Base-by-base conservation (phyloP, 2,113 vertebrate species). In the Microtus ochrogaster region DNA sequence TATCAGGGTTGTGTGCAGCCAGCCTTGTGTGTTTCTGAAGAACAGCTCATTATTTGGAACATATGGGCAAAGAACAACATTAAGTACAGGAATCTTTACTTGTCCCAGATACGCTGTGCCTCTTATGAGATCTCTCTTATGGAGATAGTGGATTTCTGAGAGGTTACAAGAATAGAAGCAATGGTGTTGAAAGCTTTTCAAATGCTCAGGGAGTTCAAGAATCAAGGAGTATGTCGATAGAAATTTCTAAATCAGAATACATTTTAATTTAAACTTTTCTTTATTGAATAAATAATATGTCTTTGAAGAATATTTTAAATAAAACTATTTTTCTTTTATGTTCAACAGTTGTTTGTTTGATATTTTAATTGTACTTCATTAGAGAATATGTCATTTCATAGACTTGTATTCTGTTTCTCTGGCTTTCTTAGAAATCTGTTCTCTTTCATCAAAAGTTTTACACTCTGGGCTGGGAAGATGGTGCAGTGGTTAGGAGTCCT, bases 311-410 rank as follows among this genome's bases (percentile, higher is more conserved):
- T 39, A 92, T 47, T 74, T 58, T 55, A 93, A 92, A 9, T 81
- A 82, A 96, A 88, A n/a, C 39, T 74, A 30, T 4, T 83, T 94
- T 44, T 39, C 36, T 55, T 85, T 87, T 89, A 13, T 77, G 33
- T 87, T 90, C 21, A 87, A 55, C 39, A 73, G 5, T 65, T 90
- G 73, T 39, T 95, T 73, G 10, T 24, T 94, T 96, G 26, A 8
- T 4, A 77, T 76, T 96, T 81, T 49, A 85, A 91, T 88, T 85
- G 3, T 9, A 82, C n/a, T 77, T 95, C 90, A 68, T 68, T 77
- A 90, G 24, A 76, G 82, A 73, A 58, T 55, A 39, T 73, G 49
- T 5, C 19, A 7, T n/a, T 61, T 65, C 4, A 41, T 44, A 65
- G 68, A 87, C 21, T 66, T 90, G 5, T n/a, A n/a, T 82, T 5